Conservation (phyloP, 2,888 invertebrate species). For the Microctonus brassicae region DNA sequence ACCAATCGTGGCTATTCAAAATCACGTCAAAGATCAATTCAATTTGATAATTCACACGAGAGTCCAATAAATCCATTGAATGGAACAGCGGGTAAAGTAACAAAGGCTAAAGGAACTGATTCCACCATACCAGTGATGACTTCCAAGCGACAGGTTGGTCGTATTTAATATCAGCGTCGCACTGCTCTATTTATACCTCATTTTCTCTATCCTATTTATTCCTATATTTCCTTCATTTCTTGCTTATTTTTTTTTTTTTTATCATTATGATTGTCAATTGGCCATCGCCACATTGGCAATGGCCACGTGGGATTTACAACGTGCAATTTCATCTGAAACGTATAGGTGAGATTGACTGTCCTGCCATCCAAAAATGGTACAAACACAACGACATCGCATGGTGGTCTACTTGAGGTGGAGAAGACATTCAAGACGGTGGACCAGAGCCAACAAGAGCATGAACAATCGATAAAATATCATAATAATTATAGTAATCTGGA, state of each 20-base stretch:
- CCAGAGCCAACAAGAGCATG: slow-evolving; percentile 72
- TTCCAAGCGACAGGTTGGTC: slow-evolving; percentile 67
- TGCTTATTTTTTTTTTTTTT: slow-evolving; percentile 27
- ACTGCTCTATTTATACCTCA: slow-evolving; percentile 10
- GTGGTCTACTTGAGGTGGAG: slow-evolving; percentile 82
- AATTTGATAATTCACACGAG: slow-evolving; percentile 56
- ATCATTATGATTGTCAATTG: slow-evolving; percentile 26
- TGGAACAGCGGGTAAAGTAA: slow-evolving; percentile 11
- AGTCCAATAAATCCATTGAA: slow-evolving; percentile 37
- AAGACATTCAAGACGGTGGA: slow-evolving; percentile 80
- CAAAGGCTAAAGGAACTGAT: slow-evolving; percentile 35
- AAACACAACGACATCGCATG: slow-evolving; percentile 76
- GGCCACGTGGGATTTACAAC: slow-evolving; percentile 29
- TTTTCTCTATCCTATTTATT: slow-evolving; percentile 10
- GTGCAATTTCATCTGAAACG: slow-evolving; percentile 70
- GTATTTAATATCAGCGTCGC: slow-evolving; percentile 41
- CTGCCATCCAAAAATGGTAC: slow-evolving; percentile 77
- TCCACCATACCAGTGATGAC: slow-evolving; percentile 60
- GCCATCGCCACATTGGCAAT: slow-evolving; percentile 21
- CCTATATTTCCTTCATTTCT: slow-evolving; percentile 11
- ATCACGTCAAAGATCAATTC: slow-evolving; percentile 67
- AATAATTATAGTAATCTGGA: slow-evolving; percentile 48
- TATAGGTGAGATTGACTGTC: slow-evolving; percentile 77
- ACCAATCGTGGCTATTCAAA: slow-evolving; percentile 81
- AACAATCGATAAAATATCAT: slow-evolving; percentile 63